Evolutionary conservation across 1,140 invertebrate genomes (phyloP), one percentile per base, ranked within the genome.

Genomic region (Phymastichus coffea): DNA sequence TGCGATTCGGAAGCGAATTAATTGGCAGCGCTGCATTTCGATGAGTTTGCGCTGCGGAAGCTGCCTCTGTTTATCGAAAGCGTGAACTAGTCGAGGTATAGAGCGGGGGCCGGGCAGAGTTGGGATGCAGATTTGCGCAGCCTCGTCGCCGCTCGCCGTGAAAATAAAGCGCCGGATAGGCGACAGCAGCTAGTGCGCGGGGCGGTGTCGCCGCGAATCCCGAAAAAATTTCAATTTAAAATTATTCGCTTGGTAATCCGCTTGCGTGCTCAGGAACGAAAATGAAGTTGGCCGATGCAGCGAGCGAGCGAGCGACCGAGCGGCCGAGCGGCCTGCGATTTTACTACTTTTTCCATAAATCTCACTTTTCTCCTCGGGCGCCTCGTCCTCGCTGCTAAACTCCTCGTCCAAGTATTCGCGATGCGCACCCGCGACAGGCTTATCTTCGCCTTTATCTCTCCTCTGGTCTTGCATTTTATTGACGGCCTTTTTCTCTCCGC

Each of bases 381-480:
- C 63, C 49, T 63, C 68, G 20, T 77, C 76, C 64, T 76, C 74
- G n/a, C n/a, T n/a, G 64, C 67, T 70, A 65, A 65, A 74, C 62
- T 70, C 63, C 51, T 74, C 74, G 63, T 78, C 73, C 69, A 78
- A 78, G 65, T 76, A 77, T 68, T 72, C 75, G 56, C 71, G 67
- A 53, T 52, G 71, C 23, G 67, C 65, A 63, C 74, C 67, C 63
- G 65, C 37, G 48, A 51, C 33, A 65, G 67, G 65, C 66, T 71
- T 71, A 70, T 71, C 69, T 65, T 65, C 61, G 57, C 49, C 57
- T 68, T 70, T 73, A 70, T 67, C 59, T 67, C 63, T 66, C 64
- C 51, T 74, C 68, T 58, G 58, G 30, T 10, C 41, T 53, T 71
- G 70, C 71, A 72, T 74, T 71, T 71, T 69, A 71, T 71, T 66